phyloP scores from a whole-genome alignment of 2,888 invertebrate species.

The Ochropleura leucogaster region DNA sequence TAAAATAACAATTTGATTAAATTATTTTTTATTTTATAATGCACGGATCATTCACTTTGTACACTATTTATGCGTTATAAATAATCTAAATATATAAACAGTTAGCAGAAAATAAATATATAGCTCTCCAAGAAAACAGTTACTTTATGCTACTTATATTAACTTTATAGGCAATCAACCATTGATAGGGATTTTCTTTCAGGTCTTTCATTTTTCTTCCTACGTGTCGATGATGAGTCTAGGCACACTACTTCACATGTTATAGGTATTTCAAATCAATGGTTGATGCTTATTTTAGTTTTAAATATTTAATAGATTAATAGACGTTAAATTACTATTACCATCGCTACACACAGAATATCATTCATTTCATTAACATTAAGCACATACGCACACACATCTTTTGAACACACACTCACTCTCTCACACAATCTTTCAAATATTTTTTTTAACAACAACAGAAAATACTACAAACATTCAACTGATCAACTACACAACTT shows the following conservation, averaged over 20 bases:
- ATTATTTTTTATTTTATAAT: not conserved
- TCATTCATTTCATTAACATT: constrained; percentile 9
- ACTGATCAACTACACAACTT: constrained; percentile 44
- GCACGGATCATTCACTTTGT: constrained; percentile 41
- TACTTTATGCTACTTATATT: constrained; percentile 14
- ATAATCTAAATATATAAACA: constrained; percentile 29
- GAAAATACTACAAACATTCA: constrained; percentile 17
- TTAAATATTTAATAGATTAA: constrained; percentile 9
- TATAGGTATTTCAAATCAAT: not conserved
- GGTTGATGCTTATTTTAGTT: constrained; percentile 12
- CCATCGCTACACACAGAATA: not conserved
- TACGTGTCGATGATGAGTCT: not conserved
- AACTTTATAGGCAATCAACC: constrained; percentile 16
- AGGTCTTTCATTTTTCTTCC: not conserved
- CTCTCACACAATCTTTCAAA: not conserved
- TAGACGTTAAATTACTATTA: constrained; percentile 9
- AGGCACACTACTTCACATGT: not conserved
- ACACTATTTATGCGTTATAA: constrained; percentile 39
- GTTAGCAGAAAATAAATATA: constrained; percentile 37
- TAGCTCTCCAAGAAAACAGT: constrained; percentile 34
- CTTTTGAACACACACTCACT: not conserved
- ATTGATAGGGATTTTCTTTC: constrained; percentile 15
- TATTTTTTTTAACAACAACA: constrained; percentile 17
- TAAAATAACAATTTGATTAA: constrained; percentile 5
- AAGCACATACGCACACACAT: not conserved